These are phyloP conservation scores for Lycorma delicatula DNA, from an alignment of 1,140 invertebrate species.

Conservation along the genomic window DNA sequence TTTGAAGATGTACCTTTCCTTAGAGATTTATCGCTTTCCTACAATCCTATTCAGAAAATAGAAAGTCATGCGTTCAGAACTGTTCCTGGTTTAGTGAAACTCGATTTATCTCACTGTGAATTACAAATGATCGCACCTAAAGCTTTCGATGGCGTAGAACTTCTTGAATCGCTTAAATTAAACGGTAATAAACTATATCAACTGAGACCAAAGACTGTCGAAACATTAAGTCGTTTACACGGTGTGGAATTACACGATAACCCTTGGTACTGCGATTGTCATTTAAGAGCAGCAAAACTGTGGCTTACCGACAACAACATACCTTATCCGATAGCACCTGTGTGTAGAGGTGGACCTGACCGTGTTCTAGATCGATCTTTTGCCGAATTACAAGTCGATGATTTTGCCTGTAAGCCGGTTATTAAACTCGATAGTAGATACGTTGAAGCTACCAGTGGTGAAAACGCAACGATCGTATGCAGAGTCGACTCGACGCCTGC, in stretches of 20 bases:
- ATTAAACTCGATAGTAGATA: constrained; percentile 64
- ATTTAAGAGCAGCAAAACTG: constrained; percentile 66
- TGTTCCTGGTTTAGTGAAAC: constrained; percentile 66
- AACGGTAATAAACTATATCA: constrained; percentile 71
- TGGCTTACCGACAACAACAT: constrained; percentile 79
- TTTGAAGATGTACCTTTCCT: constrained; percentile 69
- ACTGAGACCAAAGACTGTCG: constrained; percentile 58
- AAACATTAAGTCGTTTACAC: constrained; percentile 61
- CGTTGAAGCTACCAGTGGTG: constrained; percentile 66
- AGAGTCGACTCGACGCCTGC: constrained; percentile 67
- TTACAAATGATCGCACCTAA: constrained; percentile 63
- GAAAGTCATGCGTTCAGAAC: constrained; percentile 63
- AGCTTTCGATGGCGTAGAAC: constrained; percentile 67
- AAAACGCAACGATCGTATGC: constrained; percentile 77
- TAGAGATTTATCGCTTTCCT: constrained; percentile 64
- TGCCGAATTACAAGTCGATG: constrained; percentile 63
- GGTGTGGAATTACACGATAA: constrained; percentile 84
- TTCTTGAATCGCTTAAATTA: constrained; percentile 70
- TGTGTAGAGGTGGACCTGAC: constrained; percentile 59
- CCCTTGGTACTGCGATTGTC: constrained; percentile 85
- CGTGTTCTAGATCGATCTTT: constrained; percentile 58
- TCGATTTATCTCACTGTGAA: constrained; percentile 75
- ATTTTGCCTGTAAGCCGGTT: constrained; percentile 81
- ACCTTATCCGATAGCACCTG: constrained; percentile 63
- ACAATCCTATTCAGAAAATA: constrained; percentile 74